Evolutionary conservation across 1,140 invertebrate species (phyloP).

Genomic region (Pinna nobilis): DNA sequence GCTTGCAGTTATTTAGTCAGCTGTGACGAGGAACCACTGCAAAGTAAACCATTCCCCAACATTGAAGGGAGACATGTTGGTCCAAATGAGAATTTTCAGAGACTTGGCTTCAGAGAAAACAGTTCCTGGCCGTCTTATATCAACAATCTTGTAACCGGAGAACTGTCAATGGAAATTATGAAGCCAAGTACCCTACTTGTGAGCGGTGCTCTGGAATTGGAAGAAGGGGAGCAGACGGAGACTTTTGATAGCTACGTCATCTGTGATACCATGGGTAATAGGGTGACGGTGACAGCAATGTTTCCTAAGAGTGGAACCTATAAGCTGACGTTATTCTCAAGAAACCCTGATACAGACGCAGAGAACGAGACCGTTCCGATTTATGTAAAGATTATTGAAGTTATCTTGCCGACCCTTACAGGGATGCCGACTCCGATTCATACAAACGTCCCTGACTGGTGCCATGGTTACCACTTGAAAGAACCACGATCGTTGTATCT

Average conservation of each 20-base stretch:
- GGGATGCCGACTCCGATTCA: conserved; percentile 34
- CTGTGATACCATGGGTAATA: conserved; percentile 32
- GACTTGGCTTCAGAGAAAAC: conserved; percentile 44
- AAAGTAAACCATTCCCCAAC: conserved; percentile 52
- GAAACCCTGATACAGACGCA: conserved; percentile 6
- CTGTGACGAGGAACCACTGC: conserved; percentile 55
- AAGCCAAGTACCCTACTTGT: conserved; percentile 31
- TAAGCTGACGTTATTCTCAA: conserved; percentile 36
- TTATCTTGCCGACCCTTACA: conserved; percentile 38
- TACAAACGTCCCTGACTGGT: conserved; percentile 28
- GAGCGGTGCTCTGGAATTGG: conserved; percentile 21
- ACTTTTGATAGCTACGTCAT: conserved; percentile 38
- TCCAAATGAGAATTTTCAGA: conserved; percentile 39
- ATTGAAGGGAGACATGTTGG: conserved; percentile 46
- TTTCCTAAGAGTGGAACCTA: conserved; percentile 44
- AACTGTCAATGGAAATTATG: conserved; percentile 49
- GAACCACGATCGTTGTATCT: conserved; percentile 31
- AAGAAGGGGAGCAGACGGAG: conserved; percentile 32
- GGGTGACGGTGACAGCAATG: conserved; percentile 19
- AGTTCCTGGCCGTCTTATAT: conserved; percentile 44
- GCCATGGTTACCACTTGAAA: conserved; percentile 35
- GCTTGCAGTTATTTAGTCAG: conserved; percentile 55
- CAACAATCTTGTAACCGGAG: conserved; percentile 51
- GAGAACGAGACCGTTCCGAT: conserved; percentile 26
- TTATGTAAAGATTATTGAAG: conserved; percentile 42